phyloP scores from a whole-genome alignment of 2,888 invertebrate genomes.

The Caenorhabditis angaria region DNA sequence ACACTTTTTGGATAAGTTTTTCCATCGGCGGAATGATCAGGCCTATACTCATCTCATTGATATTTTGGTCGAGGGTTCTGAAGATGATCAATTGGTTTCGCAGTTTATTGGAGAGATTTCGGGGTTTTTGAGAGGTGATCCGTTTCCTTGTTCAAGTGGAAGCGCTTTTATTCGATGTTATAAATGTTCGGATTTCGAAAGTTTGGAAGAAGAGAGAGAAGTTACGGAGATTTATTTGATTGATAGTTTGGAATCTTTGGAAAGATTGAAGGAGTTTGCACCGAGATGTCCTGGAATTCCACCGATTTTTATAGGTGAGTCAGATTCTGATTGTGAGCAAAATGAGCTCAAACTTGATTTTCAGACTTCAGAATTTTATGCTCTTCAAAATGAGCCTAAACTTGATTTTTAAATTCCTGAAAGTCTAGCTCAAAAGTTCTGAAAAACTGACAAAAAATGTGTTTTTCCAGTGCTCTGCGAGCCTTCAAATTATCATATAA shows the following conservation, averaged over 20 bases:
- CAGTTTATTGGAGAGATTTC: conserved; percentile 53
- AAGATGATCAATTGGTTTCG: conserved; percentile 36
- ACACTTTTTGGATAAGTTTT: conserved; percentile 28
- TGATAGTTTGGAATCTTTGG: conserved; percentile 8
- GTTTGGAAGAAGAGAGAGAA: background rate
- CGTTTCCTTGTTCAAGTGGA: conserved; percentile 38
- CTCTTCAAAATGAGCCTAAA: no score
- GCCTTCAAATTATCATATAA: conserved; percentile 38
- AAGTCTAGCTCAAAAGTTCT: no score
- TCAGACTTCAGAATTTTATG: no score
- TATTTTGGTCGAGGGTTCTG: conserved; percentile 43
- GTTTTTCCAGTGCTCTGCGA: no score
- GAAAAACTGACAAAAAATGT: no score
- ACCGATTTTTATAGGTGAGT: conserved; percentile 39
- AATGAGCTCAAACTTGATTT: no score
- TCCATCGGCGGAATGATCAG: conserved; percentile 25
- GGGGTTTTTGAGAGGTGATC: conserved; percentile 34
- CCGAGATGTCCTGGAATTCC: conserved; percentile 18
- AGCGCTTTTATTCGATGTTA: conserved; percentile 45
- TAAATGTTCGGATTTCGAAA: conserved; percentile 18
- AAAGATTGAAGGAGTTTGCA: conserved; percentile 7
- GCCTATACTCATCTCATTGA: conserved; percentile 27
- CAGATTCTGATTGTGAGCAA: no score
- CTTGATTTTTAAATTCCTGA: no score
- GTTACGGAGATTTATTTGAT: conserved; percentile 6